Percentiles rank a stretch among this genome's conserved stretches.
phyloP scores from a whole-genome alignment of 2,113 vertebrate species.

The Romanogobio albipinnatus region DNA sequence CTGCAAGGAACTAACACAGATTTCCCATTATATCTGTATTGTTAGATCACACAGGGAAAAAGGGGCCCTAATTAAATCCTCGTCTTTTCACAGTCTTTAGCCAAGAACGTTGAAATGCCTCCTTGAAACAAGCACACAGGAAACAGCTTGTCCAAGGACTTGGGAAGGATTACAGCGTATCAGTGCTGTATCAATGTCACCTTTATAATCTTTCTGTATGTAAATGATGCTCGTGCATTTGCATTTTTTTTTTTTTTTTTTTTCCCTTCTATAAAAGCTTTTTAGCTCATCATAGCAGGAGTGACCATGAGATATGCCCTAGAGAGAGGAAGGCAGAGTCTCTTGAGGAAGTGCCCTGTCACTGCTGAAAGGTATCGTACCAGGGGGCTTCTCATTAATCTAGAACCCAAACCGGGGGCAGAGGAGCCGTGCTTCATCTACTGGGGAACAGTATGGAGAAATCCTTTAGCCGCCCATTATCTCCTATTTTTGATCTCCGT shows the following conservation, averaged over 20 bases:
- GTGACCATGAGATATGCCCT: slow-evolving; percentile 65
- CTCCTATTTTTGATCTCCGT: slow-evolving; percentile 70
- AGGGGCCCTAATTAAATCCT: slow-evolving; percentile 19
- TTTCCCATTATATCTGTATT: slow-evolving; percentile 33
- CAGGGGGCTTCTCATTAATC: slow-evolving; percentile 78
- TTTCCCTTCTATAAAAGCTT: slow-evolving; percentile 31
- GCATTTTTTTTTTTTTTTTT: slow-evolving; percentile 54
- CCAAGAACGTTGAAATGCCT: slow-evolving; percentile 33
- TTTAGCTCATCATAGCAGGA: slow-evolving; percentile 57
- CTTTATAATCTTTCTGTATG: slow-evolving; percentile 62
- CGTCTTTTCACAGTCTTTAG: slow-evolving; percentile 15
- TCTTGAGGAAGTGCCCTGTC: slow-evolving; percentile 65
- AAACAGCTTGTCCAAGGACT: slow-evolving; percentile 48
- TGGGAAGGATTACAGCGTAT: slow-evolving; percentile 43
- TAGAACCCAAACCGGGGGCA: slow-evolving; percentile 63
- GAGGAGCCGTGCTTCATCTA: slow-evolving; percentile 64
- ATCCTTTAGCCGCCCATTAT: slow-evolving; percentile 71
- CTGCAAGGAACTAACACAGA: slow-evolving; percentile 33
- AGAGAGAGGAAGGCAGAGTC: slow-evolving; percentile 60
- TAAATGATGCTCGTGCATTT: slow-evolving; percentile 64
- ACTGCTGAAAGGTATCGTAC: slow-evolving; percentile 67
- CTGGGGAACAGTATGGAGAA: slow-evolving; percentile 62
- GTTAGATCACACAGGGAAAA: slow-evolving; percentile 26
- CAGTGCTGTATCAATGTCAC: slow-evolving; percentile 51
- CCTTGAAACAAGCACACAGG: slow-evolving; percentile 27